Conservation (phyloP, 2,888 invertebrate species). For the Lapara coniferarum region DNA sequence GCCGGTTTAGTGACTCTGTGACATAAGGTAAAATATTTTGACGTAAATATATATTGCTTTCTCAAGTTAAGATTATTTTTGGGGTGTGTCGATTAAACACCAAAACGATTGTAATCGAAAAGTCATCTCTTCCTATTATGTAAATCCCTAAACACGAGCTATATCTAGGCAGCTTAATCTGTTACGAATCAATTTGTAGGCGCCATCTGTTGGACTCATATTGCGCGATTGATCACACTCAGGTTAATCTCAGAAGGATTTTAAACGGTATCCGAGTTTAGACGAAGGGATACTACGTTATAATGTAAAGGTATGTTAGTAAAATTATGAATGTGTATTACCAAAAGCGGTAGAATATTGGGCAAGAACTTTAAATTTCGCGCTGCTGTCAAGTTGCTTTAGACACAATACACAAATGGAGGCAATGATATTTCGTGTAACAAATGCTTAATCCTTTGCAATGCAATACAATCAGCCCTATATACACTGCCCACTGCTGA, state of each 20-base stretch:
- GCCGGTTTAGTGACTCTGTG: constrained; percentile 36
- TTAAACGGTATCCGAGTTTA: constrained; percentile 30
- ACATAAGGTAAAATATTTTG: constrained; percentile 43
- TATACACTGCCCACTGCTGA: too few relatives aligned
- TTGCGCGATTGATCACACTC: constrained; percentile 56
- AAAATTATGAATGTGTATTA: background rate
- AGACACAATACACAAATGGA: too few relatives aligned
- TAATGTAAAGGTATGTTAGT: background rate
- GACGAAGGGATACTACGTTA: background rate
- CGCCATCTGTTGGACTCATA: constrained; percentile 56
- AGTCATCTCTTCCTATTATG: constrained; percentile 6
- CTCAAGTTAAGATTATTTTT: constrained; percentile 47
- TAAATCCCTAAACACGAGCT: constrained; percentile 19
- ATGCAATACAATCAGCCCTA: too few relatives aligned
- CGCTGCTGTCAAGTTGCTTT: too few relatives aligned
- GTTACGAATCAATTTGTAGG: constrained; percentile 44
- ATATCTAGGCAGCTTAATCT: constrained; percentile 26
- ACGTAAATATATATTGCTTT: constrained; percentile 54
- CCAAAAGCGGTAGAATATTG: background rate
- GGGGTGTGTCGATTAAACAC: constrained; percentile 42
- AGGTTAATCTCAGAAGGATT: constrained; percentile 47
- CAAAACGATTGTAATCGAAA: constrained; percentile 6
- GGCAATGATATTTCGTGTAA: too few relatives aligned
- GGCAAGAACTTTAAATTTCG: too few relatives aligned
- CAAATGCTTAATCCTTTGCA: too few relatives aligned